Evolutionary conservation across 2,797 vertebrate species (phyloP).

Genomic region (Sciurus carolinensis): DNA sequence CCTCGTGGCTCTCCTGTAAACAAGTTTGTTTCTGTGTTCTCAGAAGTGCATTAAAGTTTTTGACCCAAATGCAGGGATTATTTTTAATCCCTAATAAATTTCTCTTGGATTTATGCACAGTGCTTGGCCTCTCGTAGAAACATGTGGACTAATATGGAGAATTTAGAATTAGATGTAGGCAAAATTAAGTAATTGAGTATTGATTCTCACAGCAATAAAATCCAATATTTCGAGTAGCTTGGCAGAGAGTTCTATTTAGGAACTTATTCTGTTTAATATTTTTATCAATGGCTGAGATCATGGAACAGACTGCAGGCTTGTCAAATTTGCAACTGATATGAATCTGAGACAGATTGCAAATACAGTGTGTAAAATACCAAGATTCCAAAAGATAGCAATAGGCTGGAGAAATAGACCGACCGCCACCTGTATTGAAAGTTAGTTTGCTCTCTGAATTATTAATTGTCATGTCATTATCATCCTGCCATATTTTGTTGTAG

Average conservation of each 20-base stretch:
- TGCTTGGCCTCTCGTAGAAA: constrained; percentile 64
- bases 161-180: constrained; percentile 43
- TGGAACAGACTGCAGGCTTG: constrained; percentile 9
- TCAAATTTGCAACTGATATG: constrained; percentile 41
- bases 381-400: constrained; percentile 27
- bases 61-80: constrained; percentile 77
- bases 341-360: constrained; percentile 36
- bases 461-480: constrained; percentile 41
- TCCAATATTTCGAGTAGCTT: constrained; percentile 46
- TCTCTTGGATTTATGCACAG: constrained; percentile 72
- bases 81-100: constrained; percentile 77
- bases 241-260: background rate
- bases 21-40: constrained; percentile 41
- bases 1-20: constrained; percentile 23
- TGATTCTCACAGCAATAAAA: constrained; percentile 65
- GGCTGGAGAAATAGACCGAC: background rate
- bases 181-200: constrained; percentile 69
- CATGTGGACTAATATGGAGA: constrained; percentile 42
- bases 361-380: constrained; percentile 18
- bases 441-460: constrained; percentile 64
- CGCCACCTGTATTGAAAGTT: background rate
- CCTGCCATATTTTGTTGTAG: constrained; percentile 15
- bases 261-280: constrained; percentile 59
- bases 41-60: constrained; percentile 64
- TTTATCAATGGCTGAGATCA: constrained; percentile 60